phyloP scores from a whole-genome alignment of 2,797 vertebrate species.

The Vipera latastei region DNA sequence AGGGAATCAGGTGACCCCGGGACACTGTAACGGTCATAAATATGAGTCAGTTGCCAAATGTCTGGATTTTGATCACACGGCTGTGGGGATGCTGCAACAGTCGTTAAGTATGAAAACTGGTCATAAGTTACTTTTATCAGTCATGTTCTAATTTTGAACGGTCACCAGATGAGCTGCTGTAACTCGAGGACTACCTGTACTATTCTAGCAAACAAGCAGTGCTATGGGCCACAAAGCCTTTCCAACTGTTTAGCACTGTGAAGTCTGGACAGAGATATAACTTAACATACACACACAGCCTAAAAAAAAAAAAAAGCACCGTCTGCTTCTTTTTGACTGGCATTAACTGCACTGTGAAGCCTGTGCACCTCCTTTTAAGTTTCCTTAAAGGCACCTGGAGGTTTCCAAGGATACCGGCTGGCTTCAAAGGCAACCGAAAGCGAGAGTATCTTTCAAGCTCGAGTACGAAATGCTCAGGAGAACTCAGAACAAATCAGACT shows the following conservation, averaged over 20 bases:
- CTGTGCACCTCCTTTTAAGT: not conserved
- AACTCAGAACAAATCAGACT: not conserved
- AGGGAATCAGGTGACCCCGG: not conserved
- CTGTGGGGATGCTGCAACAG: not conserved
- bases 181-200: not conserved
- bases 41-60: not conserved
- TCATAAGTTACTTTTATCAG: not conserved
- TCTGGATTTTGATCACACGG: not conserved
- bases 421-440: not conserved
- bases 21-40: not conserved
- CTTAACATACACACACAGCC: not conserved
- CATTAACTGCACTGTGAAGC: not conserved
- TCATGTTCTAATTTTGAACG: not conserved
- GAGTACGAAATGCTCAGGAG: not conserved
- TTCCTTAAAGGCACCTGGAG: not conserved
- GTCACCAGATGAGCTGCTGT: no score
- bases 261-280: constrained; percentile 33
- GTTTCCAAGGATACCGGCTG: not conserved
- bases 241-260: not conserved
- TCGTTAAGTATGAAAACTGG: not conserved
- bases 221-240: not conserved
- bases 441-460: not conserved
- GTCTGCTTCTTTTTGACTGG: not conserved
- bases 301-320: not conserved
- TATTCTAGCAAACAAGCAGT: not conserved